Conservation (phyloP, 2,113 vertebrate genomes). For the Sminthopsis crassicaudata region DNA sequence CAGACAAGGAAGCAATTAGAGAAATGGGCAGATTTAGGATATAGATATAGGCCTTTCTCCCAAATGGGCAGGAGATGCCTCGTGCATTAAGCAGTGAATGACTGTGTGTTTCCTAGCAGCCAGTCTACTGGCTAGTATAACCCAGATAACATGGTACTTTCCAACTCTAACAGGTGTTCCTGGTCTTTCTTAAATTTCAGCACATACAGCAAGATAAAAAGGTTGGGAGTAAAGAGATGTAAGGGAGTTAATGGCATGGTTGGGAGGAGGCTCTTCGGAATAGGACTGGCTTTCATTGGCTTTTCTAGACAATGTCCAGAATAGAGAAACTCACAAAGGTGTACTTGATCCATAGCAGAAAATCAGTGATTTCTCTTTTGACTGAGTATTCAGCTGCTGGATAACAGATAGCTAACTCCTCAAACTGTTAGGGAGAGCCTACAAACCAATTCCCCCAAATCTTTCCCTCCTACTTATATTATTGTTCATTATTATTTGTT, state of each 20-base stretch:
- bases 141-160: slow-evolving; percentile 59
- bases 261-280: slow-evolving; percentile 1
- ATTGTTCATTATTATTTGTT: neutral
- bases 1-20: neutral
- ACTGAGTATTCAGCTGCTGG: slow-evolving; percentile 4
- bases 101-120: slow-evolving; percentile 57
- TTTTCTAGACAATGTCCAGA: neutral
- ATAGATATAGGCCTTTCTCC: neutral
- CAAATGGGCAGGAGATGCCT: slow-evolving; percentile 24
- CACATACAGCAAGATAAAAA: slow-evolving; percentile 71
- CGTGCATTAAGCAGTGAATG: slow-evolving; percentile 5
- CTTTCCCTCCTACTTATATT: neutral
- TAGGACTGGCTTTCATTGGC: neutral
- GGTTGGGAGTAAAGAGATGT: slow-evolving; percentile 37
- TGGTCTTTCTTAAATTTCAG: slow-evolving; percentile 78
- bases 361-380: slow-evolving; percentile 29
- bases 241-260: slow-evolving; percentile 23
- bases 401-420: neutral
- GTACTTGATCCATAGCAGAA: neutral
- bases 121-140: slow-evolving; percentile 45
- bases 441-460: neutral
- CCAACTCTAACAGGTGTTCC: slow-evolving; percentile 72
- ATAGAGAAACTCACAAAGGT: neutral
- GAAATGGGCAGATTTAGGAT: neutral
- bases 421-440: neutral